These are phyloP conservation scores for Poeciliopsis turneri DNA, from an alignment of 2,797 vertebrate species.

Conservation along the genomic window DNA sequence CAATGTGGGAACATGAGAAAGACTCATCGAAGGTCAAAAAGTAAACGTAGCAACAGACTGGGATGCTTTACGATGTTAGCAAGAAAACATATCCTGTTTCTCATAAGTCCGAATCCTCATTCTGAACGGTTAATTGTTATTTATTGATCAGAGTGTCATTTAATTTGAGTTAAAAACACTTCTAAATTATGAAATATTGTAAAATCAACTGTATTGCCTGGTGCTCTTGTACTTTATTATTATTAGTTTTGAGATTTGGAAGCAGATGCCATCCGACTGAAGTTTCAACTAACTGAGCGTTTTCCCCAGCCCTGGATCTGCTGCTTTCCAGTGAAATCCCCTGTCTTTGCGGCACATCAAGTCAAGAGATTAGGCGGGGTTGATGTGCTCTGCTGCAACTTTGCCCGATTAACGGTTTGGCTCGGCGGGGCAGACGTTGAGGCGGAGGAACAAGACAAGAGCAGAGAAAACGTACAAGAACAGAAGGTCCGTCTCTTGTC, in stretches of 20 bases:
- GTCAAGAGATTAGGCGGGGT: not conserved
- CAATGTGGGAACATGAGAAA: not conserved
- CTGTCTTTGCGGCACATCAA: constrained; percentile 16
- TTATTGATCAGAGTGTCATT: not conserved
- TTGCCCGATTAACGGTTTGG: constrained; percentile 22
- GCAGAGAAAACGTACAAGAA: constrained; percentile 24
- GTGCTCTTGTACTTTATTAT: not conserved
- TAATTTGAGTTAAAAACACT: not conserved
- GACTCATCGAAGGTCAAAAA: not conserved
- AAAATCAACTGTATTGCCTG: no score
- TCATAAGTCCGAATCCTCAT: not conserved
- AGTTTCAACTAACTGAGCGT: not conserved
- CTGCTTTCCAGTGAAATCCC: not conserved
- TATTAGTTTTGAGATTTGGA: not conserved
- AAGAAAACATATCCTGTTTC: not conserved
- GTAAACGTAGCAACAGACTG: not conserved
- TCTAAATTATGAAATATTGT: not conserved
- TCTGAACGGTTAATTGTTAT: not conserved
- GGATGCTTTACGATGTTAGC: not conserved
- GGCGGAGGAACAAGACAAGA: constrained; percentile 13
- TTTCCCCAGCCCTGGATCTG: not conserved
- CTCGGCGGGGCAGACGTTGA: constrained; percentile 20
- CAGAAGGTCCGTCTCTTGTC: constrained; percentile 38
- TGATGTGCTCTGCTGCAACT: constrained; percentile 5
- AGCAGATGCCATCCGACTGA: not conserved